These are phyloP conservation scores for Rotaria magnacalcarata DNA, from an alignment of 2,888 invertebrate genomes.

Conservation along the genomic window DNA sequence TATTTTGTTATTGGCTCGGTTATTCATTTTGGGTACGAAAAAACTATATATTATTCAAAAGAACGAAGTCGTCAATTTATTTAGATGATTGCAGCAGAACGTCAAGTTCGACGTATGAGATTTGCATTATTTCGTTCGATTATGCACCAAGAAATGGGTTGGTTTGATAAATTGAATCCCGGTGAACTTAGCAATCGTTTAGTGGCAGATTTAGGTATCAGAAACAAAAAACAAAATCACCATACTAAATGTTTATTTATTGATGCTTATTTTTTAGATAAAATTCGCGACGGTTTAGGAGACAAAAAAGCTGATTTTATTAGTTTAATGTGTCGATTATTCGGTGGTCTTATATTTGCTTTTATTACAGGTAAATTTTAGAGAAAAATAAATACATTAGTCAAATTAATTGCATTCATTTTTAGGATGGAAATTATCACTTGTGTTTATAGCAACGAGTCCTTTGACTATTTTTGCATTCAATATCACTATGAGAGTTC, in stretches of 20 bases:
- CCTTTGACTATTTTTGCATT: conserved; percentile 58
- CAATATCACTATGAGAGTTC: conserved; percentile 48
- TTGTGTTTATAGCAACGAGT: conserved; percentile 63
- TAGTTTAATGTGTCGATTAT: background rate
- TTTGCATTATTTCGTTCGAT: conserved; percentile 31
- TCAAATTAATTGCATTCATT: too few species aligned
- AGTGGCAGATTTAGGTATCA: background rate
- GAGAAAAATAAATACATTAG: background rate
- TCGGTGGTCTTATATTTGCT: conserved; percentile 54
- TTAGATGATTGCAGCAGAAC: background rate
- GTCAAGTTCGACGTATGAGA: conserved; percentile 13
- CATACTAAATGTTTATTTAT: background rate
- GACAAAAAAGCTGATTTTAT: conserved; percentile 20
- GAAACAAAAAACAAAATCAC: background rate
- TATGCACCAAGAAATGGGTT: background rate
- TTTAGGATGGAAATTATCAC: conserved; percentile 62
- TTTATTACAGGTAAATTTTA: conserved; percentile 52
- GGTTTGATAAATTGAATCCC: background rate
- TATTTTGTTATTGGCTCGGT: background rate
- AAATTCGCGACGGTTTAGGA: conserved; percentile 24
- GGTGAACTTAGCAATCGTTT: conserved; percentile 16
- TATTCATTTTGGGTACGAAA: conserved; percentile 20
- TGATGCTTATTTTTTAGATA: background rate
- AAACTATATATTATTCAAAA: background rate
- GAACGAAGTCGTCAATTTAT: background rate